phyloP scores from a whole-genome alignment of 2,797 vertebrate species.

The Menidia menidia region DNA sequence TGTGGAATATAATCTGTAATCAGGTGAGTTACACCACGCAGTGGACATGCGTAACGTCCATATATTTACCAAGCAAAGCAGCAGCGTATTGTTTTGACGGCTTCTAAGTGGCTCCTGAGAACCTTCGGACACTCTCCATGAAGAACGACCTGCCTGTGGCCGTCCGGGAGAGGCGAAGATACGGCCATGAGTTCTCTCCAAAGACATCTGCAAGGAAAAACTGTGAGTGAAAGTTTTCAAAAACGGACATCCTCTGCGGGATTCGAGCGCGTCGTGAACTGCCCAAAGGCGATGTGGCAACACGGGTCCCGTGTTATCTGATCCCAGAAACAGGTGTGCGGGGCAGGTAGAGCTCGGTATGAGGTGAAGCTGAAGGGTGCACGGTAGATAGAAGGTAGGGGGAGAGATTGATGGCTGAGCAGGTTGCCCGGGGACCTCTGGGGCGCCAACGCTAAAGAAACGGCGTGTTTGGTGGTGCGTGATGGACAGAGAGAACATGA shows the following conservation, averaged over 20 bases:
- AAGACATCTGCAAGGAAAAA: slow-evolving; percentile 13
- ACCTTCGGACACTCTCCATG: slow-evolving; percentile 7
- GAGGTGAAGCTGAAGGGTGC: slow-evolving; percentile 27
- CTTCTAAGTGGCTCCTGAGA: slow-evolving; percentile 1
- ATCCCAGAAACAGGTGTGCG: slow-evolving; percentile 41
- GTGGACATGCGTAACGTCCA: neutral
- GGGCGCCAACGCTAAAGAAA: slow-evolving; percentile 7
- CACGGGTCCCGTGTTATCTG: neutral
- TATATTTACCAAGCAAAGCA: neutral
- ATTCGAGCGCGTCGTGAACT: neutral
- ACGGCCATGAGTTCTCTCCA: neutral
- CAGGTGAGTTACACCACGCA: slow-evolving; percentile 23
- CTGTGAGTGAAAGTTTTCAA: slow-evolving; percentile 33
- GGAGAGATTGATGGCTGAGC: slow-evolving; percentile 21
- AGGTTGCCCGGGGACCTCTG: slow-evolving; percentile 31
- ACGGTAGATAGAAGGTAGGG: slow-evolving; percentile 21
- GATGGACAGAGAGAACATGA: slow-evolving; percentile 27
- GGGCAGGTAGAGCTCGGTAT: slow-evolving; percentile 15
- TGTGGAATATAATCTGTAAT: neutral
- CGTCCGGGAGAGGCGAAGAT: slow-evolving; percentile 3
- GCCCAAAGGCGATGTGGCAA: slow-evolving; percentile 4
- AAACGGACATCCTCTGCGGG: neutral
- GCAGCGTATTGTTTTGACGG: neutral
- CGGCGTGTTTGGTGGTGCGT: slow-evolving; percentile 6
- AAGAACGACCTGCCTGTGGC: slow-evolving; percentile 24